Base-by-base conservation (phyloP, 1,140 invertebrate species). In the Oreohelix idahoensis region DNA sequence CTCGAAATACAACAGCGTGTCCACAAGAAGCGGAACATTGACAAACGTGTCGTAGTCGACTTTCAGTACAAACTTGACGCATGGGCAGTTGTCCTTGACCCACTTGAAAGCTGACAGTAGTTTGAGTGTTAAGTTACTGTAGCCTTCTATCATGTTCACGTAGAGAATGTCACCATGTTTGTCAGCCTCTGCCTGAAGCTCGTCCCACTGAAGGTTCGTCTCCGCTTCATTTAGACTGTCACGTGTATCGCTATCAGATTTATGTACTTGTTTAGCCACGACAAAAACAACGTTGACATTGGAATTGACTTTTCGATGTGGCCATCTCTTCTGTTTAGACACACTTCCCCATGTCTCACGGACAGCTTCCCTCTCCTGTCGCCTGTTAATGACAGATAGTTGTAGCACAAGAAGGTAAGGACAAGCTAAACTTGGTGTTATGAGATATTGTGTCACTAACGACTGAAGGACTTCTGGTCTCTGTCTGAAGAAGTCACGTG, bases 11-110 rank as follows among this genome's bases (percentile, higher is more conserved):
- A 76, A 70, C 42, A 90, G 35, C 15, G 86, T 79, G 29, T 85
- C 80, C 35, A 88, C 42, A 1, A 90, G 84, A 38, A 85, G 84
- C 0, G 88, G 88, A 26, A 89, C 74, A 82, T 94, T 93, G 5
- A 94, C 88, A 86, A 94, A 94, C 81, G 93, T 93, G 84, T 94
- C 94, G 77, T 94, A 94, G 85, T 94, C 94, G 1, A 92, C 91
- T 88, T 94, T 94, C 69, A 94, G 84, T 36, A 94, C 83, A 83
- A 88, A 93, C 79, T 83, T 85, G 0, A 95, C 96, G 15, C 77
- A 63, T 4, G 79, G 76, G 69, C 85, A 79, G 63, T 4, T 39
- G 71, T 42, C 63, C n/a, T n/a, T 81, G 5, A 73, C 71, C 71
- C 71, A 73, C 13, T 38, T 29, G 10, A 73, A 73, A 20, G 71